phyloP scores from a whole-genome alignment of 2,113 vertebrate species.

The Clarias macrocephalus region DNA sequence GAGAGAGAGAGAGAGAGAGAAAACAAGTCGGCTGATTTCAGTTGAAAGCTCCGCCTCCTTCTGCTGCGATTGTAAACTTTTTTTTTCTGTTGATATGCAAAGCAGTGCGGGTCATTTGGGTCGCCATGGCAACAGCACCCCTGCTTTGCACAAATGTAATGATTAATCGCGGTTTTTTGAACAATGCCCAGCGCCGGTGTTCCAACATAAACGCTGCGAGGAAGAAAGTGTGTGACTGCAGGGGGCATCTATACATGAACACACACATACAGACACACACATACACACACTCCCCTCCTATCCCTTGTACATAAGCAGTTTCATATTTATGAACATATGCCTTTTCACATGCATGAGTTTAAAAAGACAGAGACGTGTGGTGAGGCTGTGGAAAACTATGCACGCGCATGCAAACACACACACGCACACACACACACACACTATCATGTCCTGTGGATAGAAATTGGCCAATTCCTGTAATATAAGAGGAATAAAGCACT shows the following conservation, averaged over 20 bases:
- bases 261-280: constrained; percentile 19
- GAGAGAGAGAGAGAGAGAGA: constrained; percentile 28
- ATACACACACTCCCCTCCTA: constrained; percentile 38
- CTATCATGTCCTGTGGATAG: neutral
- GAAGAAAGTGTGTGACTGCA: constrained; percentile 33
- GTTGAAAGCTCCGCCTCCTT: constrained; percentile 46
- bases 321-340: constrained; percentile 33
- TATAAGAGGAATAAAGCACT: neutral
- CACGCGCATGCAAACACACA: neutral
- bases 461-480: neutral
- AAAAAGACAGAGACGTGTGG: constrained; percentile 1
- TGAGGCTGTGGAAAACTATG: neutral
- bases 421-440: constrained; percentile 17
- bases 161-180: constrained; percentile 70
- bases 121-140: constrained; percentile 64
- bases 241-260: constrained; percentile 11
- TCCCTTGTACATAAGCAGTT: constrained; percentile 27
- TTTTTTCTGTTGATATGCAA: constrained; percentile 71
- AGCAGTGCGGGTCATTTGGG: constrained; percentile 65
- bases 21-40: constrained; percentile 45
- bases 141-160: constrained; percentile 70
- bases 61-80: constrained; percentile 62
- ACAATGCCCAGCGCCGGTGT: constrained; percentile 61
- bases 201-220: constrained; percentile 54
- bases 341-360: constrained; percentile 16